Evolutionary conservation across 2,797 vertebrate species (phyloP), one percentile per base, ranked within the genome.

Genomic region (Pteronotus mesoamericanus): DNA sequence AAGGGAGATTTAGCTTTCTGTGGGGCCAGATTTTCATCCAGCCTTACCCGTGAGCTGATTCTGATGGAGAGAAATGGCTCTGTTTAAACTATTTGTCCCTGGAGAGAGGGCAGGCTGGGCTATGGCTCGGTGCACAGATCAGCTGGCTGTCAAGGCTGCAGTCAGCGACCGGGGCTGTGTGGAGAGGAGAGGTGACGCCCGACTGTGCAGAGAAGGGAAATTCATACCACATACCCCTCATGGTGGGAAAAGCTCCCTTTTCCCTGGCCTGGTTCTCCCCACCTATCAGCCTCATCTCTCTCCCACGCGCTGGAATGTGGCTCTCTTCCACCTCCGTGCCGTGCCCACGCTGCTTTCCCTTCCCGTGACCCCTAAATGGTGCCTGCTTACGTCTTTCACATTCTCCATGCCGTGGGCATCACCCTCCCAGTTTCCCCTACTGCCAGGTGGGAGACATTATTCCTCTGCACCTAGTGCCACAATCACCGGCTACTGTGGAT

Each of bases 1-100:
- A 95, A 87, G 89, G 77, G 53, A 91, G 74, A 89, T 77, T 95
- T 29, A 44, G 21, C 80, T 95, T 94, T 88, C 55, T 24, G 39
- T 55, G 32, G 55, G 88, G 29, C 48, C 78, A 88, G 93, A 69
- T 89, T 95, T 92, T 75, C 86, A 80, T 19, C 51, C 24, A 48
- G 59, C 7, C 34, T 91, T 91, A 66, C 48, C 10, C 2, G 7
- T 37, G 24, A 86, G 59, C 79, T 72, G 78, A 75, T 46, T 89
- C 19, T 39, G 34, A 94, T 5, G 0, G 48, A 85, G 53, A 88
- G 59, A n/a, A 94, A 61, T 84, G 46, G 34, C 22, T 26, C 12
- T 18, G 44, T 53, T 91, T 74, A 80, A 83, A 42, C n/a, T 51
- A 69, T 32, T 34, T 87, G 79, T 87, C 61, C 39, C 68, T 51